Evolutionary conservation across 2,888 invertebrate species (phyloP), one percentile per base, ranked within the genome.

Genomic region (Chrysolina haemoptera): DNA sequence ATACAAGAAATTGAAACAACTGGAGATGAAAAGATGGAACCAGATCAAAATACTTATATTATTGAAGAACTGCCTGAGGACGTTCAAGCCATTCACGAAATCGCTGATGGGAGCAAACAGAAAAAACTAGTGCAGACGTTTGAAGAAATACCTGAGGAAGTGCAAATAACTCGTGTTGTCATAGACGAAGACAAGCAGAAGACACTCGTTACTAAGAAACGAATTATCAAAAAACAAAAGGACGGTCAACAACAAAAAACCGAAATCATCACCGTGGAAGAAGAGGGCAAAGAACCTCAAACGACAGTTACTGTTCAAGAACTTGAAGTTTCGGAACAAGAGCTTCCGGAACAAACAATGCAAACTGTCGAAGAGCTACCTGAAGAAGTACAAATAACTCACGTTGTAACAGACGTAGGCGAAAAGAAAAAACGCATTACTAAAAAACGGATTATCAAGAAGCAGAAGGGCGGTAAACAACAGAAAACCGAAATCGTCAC

Each of bases 201-300:
- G 55, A 80, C 67, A 68, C 72, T 75, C 1, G 86, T 83, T 76
- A 81, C 76, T 59, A 78, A 6, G 82, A 85, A 16, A 82, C 4
- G 35, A 35, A 35, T 35, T 8, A 35, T 35, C 4, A 35, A 35
- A 8, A 35, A 35, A 35, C 35, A 75, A 22, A 83, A 81, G 62
- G 84, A 80, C 48, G 81, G 62, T 40, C 80, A 75, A 82, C 70
- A 85, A 73, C 85, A 86, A 77, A 85, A 82, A 65, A 82, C 81
- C 12, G 70, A 75, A 62, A 76, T 79, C 35, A 76, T 82, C 6
- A 89, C 89, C 14, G 82, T 88, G 27, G 86, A 86, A 77, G 82
- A 86, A 78, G 83, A 82, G 53, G 80, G 78, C 53, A 84, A 84
- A 6, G 70, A 81, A 48, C 82, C 84, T 22, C 81, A 84, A 78